Evolutionary conservation across 2,113 vertebrate genomes (phyloP), one percentile per base, ranked within the genome.

Genomic region (Aegithalos caudatus): DNA sequence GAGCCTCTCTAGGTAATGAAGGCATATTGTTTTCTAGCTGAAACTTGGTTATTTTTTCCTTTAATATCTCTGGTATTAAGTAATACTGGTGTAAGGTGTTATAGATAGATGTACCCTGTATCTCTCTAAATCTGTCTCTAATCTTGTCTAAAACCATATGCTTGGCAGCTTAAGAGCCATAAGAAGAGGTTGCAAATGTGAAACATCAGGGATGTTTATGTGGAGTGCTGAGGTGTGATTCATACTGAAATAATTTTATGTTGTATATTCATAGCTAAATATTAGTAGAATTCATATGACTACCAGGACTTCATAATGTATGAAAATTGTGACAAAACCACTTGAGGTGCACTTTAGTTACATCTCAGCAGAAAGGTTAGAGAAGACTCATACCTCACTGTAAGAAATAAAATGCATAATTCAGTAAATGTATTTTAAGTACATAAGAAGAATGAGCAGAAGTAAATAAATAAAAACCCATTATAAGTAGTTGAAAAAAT

Each of bases 271-370:
- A 4, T 89, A 79, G 78, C n/a, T 69, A 62, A 87, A 57, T 86
- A 91, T 78, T 94, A 95, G 81, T 60, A 69, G 51, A 61, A 81
- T 85, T 91, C 53, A 47, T 93, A 33, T 87, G 80, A 87, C 67
- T 81, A 51, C 33, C 48, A 70, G 81, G 80, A 57, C 61, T 53
- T 93, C 74, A 57, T 92, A 92, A 91, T 51, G 56, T 91, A 65
- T 44, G 71, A 94, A 93, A 88, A 57, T 27, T 44, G 50, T 85
- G 70, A 82, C 70, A 86, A 38, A 88, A 44, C 9, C 31, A 40
- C 37, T 92, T 80, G 57, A 80, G 86, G 71, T 80, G 51, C 56
- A 29, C 48, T 92, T 79, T 15, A 5, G 11, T 76, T 92, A 27
- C 35, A 60, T 69, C 31, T 69, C 16, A 10, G 62, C 64, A 1